A percentile compares a stretch with the other conserved stretches of the same genome.
Evolutionary conservation across 2,797 vertebrate genomes (phyloP).

Genomic region (Chiloscyllium punctatum): DNA sequence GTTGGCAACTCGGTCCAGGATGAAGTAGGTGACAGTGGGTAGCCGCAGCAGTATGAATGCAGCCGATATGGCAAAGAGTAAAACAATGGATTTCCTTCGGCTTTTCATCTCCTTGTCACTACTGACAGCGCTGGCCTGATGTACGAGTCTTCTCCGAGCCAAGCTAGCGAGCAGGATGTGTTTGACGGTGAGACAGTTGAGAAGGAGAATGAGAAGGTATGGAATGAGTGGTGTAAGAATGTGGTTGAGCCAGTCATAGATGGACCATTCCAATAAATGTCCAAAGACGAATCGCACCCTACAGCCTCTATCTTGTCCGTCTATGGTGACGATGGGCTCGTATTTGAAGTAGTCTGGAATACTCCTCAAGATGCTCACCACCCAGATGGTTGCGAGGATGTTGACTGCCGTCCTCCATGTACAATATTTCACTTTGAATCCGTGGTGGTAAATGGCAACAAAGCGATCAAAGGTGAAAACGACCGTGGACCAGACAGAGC

Average conservation of each 20-base stretch:
- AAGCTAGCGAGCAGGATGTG: not conserved
- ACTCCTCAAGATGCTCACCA: not conserved
- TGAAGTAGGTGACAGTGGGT: not conserved
- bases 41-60: not conserved
- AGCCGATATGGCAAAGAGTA: not conserved
- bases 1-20: not conserved
- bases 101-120: not conserved
- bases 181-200: not conserved
- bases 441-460: not conserved
- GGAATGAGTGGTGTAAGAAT: not conserved
- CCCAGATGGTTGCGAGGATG: not conserved
- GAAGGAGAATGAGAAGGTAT: not conserved
- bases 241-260: not conserved
- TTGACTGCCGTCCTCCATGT: not conserved
- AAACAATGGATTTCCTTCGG: not conserved
- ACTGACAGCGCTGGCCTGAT: not conserved
- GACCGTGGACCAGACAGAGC: not conserved
- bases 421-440: not conserved
- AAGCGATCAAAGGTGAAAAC: not conserved
- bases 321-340: not conserved
- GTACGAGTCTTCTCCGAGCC: not conserved
- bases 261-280: rapidly evolving
- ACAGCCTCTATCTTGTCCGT: not conserved
- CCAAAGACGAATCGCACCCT: not conserved
- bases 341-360: not conserved